Evolutionary conservation across 2,888 invertebrate genomes (phyloP).

Genomic region (Linnaemya vulpina): DNA sequence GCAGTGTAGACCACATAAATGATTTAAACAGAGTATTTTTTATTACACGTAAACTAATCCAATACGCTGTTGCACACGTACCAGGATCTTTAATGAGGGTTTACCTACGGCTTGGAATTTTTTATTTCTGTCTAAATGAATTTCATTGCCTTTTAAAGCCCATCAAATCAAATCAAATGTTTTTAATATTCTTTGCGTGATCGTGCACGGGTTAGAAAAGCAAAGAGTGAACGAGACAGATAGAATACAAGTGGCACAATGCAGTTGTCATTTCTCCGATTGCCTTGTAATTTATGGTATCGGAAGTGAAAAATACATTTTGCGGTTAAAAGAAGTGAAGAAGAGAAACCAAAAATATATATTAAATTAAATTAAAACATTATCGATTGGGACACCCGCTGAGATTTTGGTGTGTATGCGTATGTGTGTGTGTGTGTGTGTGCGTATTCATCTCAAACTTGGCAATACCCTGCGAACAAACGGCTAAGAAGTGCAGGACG

Average conservation of each 20-base stretch:
- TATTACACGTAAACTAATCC: neutral
- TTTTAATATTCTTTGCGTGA: slow-evolving; percentile 67
- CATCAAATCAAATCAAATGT: slow-evolving; percentile 32
- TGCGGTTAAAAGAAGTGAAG: slow-evolving; percentile 61
- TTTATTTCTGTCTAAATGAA: neutral
- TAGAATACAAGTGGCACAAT: neutral
- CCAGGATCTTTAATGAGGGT: slow-evolving; percentile 49
- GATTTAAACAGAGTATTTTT: slow-evolving; percentile 62
- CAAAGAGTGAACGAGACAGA: neutral
- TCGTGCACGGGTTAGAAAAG: neutral
- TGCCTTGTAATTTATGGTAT: slow-evolving; percentile 54
- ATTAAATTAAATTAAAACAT: slow-evolving; percentile 62
- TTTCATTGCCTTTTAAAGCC: slow-evolving; percentile 14
- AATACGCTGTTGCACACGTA: slow-evolving; percentile 48
- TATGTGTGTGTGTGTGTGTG: neutral
- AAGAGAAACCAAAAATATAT: slow-evolving; percentile 7
- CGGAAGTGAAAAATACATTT: slow-evolving; percentile 67
- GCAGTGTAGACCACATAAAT: slow-evolving; percentile 56
- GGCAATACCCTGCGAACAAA: slow-evolving; percentile 17
- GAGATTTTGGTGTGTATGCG: slow-evolving; percentile 34
- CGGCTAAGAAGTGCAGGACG: slow-evolving; percentile 37
- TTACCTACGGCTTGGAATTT: slow-evolving; percentile 51
- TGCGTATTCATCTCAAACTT: slow-evolving; percentile 24
- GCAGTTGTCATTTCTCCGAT: neutral
- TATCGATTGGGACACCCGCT: slow-evolving; percentile 69